Conservation (phyloP, 2,113 vertebrate genomes). For the Grallaria varia region DNA sequence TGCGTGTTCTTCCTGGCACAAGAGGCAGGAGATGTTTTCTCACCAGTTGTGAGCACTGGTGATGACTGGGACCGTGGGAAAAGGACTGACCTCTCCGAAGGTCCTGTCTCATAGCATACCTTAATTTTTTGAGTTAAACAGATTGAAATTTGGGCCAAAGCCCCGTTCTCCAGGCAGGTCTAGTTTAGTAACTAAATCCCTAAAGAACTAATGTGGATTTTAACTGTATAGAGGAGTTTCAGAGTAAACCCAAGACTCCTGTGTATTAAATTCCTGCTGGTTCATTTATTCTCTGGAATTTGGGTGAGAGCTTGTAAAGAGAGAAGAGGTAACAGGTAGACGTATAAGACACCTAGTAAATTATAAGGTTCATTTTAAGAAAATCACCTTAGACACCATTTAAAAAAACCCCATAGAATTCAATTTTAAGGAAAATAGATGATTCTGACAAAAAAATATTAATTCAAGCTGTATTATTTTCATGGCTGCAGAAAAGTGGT, state of each 20-base stretch:
- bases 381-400: neutral
- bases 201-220: neutral
- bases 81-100: neutral
- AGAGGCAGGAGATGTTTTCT: neutral
- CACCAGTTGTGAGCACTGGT: neutral
- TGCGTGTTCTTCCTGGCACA: neutral
- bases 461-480: constrained; percentile 21
- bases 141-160: neutral
- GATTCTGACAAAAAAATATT: neutral
- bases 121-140: neutral
- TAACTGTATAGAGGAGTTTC: neutral
- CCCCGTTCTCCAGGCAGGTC: neutral
- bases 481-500: neutral
- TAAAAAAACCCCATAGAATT: neutral
- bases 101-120: neutral
- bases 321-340: neutral
- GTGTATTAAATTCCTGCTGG: neutral
- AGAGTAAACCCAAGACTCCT: neutral
- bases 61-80: neutral
- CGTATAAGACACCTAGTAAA: neutral
- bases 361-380: neutral
- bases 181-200: neutral
- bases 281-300: neutral
- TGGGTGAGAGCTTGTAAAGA: neutral
- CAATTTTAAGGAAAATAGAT: neutral